Percentiles rank a stretch among this genome's conserved stretches.
Evolutionary conservation across 1,140 invertebrate species (phyloP).

Genomic region (Globodera rostochiensis): DNA sequence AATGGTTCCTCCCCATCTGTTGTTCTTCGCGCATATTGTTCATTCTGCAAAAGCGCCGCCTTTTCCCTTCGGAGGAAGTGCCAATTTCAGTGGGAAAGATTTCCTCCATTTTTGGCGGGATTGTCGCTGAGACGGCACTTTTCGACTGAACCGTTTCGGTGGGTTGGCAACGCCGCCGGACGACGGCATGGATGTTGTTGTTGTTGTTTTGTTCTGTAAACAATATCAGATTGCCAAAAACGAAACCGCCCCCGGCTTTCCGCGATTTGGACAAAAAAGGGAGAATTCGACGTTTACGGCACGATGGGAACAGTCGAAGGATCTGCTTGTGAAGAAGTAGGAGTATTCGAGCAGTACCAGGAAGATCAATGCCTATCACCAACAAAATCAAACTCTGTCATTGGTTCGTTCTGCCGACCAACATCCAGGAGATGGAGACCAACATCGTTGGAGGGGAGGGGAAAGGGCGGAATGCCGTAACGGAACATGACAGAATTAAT

Average conservation of each 20-base stretch:
- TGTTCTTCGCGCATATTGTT: not conserved
- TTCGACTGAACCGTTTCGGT: not conserved
- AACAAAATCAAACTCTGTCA: not conserved
- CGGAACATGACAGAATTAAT: not conserved
- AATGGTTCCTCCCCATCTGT: not conserved
- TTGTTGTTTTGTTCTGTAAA: not conserved
- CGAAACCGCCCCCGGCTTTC: no score
- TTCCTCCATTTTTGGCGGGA: not conserved
- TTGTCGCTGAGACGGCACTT: not conserved
- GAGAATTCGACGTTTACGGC: not conserved
- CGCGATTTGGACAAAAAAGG: no score
- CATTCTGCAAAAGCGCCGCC: not conserved
- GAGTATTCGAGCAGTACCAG: slow-evolving; percentile 62
- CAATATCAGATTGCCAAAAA: no score
- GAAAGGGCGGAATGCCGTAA: not conserved
- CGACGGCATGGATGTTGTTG: not conserved
- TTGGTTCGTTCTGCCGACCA: not conserved
- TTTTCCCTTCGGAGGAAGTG: not conserved
- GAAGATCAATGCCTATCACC: slow-evolving; percentile 52
- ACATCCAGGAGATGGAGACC: slow-evolving; percentile 64
- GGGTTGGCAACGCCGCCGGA: not conserved
- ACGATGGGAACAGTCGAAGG: slow-evolving; percentile 30
- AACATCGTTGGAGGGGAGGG: slow-evolving; percentile 51
- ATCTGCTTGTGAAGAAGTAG: slow-evolving; percentile 57
- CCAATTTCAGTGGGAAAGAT: not conserved